Base-by-base conservation (phyloP, 2,113 vertebrate genomes). In the Tenebrosternarchus preto region DNA sequence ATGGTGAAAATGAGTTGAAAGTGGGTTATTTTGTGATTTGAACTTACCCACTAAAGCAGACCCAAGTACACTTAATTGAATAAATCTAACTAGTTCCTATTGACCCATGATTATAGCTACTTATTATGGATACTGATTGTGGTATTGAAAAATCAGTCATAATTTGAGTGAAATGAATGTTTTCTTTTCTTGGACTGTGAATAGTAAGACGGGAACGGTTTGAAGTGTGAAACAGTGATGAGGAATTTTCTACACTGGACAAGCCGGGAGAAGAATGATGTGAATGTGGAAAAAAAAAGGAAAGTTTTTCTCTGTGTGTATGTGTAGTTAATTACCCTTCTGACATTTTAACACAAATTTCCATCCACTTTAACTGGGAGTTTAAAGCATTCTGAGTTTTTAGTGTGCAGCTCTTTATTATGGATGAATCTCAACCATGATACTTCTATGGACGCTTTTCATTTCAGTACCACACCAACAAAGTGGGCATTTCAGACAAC, bases 71-170 rank as follows among this genome's bases (percentile, higher is more conserved):
- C 20, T 20, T 66, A 20, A 36, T 6, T 31, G 17, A 33, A 15
- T 66, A 16, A 66, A 66, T 20, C 29, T 24, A 39, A 15, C 31
- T 71, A 24, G 56, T 46, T 50, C 43, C 43, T 50, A 12, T 12
- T 50, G 1, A 12, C 43, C 43, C 15, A 9, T 50, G 8, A 22
- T 2, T 15, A 39, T 22, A 19, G 53, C 57, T 36, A 39, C 33
- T n/a, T n/a, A n/a, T n/a, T n/a, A n/a, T n/a, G n/a, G n/a, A n/a
- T n/a, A n/a, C n/a, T n/a, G n/a, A n/a, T n/a, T n/a, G n/a, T 0
- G 55, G 69, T 64, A 80, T 66, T 20, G 46, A 80, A 80, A 61
- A 70, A 70, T 56, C 67, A 72, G 25, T 50, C 29, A 19, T 56
- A 68, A 56, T 24, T 20, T 20, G 39, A 15, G n/a, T 53, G 46